Percentiles rank a stretch among this genome's conserved stretches.
phyloP scores from a whole-genome alignment of 2,113 vertebrate genomes.

The Gnathonemus longibarbis region DNA sequence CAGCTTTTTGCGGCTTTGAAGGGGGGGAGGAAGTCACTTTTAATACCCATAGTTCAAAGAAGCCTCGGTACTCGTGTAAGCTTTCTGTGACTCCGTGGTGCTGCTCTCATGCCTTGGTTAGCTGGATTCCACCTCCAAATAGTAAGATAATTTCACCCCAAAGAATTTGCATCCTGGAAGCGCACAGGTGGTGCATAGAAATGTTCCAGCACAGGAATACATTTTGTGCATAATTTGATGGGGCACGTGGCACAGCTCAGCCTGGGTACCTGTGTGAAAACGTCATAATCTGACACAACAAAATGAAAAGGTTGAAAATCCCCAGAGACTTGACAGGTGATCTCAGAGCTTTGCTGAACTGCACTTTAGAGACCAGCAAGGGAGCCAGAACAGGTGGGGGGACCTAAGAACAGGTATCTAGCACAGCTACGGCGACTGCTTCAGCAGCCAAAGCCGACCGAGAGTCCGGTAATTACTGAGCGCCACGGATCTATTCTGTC shows the following conservation, averaged over 20 bases:
- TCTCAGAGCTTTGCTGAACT: not conserved
- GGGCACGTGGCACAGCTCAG: not conserved
- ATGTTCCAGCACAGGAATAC: not conserved
- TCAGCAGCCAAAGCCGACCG: not conserved
- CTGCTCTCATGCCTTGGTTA: not conserved
- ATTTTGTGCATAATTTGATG: not conserved
- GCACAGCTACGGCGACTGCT: not conserved
- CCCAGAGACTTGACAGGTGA: not conserved
- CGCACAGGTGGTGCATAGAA: not conserved
- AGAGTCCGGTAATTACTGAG: not conserved
- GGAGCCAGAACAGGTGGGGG: not conserved
- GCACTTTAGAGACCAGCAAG: not conserved
- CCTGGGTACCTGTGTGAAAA: not conserved
- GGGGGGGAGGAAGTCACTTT: not conserved
- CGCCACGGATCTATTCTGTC: not conserved
- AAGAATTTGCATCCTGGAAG: not conserved
- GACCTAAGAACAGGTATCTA: not conserved
- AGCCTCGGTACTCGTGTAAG: not conserved
- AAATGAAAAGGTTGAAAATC: not conserved
- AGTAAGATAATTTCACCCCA: not conserved
- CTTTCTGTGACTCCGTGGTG: not conserved
- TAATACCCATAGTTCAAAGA: not conserved
- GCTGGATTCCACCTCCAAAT: not conserved
- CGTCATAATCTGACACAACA: not conserved
- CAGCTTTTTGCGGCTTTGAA: not conserved